A percentile compares a stretch with the other conserved stretches of the same genome.
Evolutionary conservation across 2,888 invertebrate genomes (phyloP).

Genomic region (Empis stercorea): DNA sequence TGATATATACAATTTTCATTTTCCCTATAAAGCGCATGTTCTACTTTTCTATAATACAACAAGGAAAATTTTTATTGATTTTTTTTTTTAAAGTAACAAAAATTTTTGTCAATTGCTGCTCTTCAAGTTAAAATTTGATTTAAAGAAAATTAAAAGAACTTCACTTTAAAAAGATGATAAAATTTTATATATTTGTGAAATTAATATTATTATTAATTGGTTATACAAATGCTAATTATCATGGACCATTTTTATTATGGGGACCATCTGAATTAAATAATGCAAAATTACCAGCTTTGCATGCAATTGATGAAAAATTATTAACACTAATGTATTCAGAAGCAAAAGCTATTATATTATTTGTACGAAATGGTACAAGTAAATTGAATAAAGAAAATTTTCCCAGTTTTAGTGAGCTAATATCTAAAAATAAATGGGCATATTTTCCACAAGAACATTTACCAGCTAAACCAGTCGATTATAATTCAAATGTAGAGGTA

Average conservation of each 20-base stretch:
- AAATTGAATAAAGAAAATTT: constrained; percentile 42
- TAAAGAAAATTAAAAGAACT: too few species aligned
- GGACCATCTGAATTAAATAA: constrained; percentile 41
- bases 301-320: constrained; percentile 42
- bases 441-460: constrained; percentile 45
- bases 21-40: too few species aligned
- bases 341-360: constrained; percentile 45
- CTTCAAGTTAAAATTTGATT: too few species aligned
- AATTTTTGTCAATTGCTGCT: too few species aligned
- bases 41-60: too few species aligned
- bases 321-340: constrained; percentile 44
- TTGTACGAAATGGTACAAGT: constrained; percentile 44
- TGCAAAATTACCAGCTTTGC: constrained; percentile 40
- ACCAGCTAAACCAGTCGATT: constrained; percentile 45
- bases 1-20: too few species aligned
- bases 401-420: constrained; percentile 43
- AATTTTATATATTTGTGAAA: too few species aligned
- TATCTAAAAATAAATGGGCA: constrained; percentile 39
- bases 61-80: too few species aligned
- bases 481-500: constrained; percentile 48
- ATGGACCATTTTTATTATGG: constrained; percentile 48
- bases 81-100: too few species aligned
- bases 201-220: constrained; percentile 13
- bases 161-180: too few species aligned
- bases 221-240: constrained; percentile 36